phyloP scores from a whole-genome alignment of 2,888 invertebrate species.

The Galerucella calmariensis region DNA sequence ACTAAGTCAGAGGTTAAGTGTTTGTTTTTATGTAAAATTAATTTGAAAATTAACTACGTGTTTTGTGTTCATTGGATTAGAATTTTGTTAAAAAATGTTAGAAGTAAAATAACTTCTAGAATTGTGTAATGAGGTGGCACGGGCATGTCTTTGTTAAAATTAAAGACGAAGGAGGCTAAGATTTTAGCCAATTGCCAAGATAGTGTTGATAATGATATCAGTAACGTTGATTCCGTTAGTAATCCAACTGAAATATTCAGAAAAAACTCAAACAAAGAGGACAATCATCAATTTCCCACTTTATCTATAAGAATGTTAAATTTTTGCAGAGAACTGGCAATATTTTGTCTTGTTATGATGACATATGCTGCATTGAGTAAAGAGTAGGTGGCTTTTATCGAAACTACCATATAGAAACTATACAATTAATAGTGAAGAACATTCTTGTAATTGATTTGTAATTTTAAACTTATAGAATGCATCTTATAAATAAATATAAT shows the following conservation, averaged over 20 bases:
- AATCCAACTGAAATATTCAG: slow-evolving; percentile 32
- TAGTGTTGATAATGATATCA: slow-evolving; percentile 48
- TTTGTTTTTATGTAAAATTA: not conserved
- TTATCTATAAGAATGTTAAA: slow-evolving; percentile 67
- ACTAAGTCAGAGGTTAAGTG: not conserved
- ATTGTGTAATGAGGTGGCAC: slow-evolving; percentile 48
- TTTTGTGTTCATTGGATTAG: slow-evolving; percentile 5
- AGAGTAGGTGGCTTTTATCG: slow-evolving; percentile 69
- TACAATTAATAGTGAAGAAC: not conserved
- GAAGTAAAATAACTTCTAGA: slow-evolving; percentile 33
- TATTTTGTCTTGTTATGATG: slow-evolving; percentile 68
- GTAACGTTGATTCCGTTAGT: slow-evolving; percentile 38
- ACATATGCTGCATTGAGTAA: slow-evolving; percentile 79
- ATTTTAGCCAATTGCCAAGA: slow-evolving; percentile 42
- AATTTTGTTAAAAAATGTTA: slow-evolving; percentile 6
- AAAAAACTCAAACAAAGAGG: slow-evolving; percentile 25
- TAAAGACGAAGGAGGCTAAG: slow-evolving; percentile 46
- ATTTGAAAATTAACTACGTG: slow-evolving; percentile 21
- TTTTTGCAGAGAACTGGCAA: slow-evolving; percentile 70
- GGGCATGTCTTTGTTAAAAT: slow-evolving; percentile 51
- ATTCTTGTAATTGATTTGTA: not conserved
- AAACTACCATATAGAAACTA: slow-evolving; percentile 4
- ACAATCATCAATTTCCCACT: slow-evolving; percentile 36
- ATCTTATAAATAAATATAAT: not conserved
- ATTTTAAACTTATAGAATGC: not conserved